Evolutionary conservation across 1,140 invertebrate genomes (phyloP).

Genomic region (Babylonia areolata): DNA sequence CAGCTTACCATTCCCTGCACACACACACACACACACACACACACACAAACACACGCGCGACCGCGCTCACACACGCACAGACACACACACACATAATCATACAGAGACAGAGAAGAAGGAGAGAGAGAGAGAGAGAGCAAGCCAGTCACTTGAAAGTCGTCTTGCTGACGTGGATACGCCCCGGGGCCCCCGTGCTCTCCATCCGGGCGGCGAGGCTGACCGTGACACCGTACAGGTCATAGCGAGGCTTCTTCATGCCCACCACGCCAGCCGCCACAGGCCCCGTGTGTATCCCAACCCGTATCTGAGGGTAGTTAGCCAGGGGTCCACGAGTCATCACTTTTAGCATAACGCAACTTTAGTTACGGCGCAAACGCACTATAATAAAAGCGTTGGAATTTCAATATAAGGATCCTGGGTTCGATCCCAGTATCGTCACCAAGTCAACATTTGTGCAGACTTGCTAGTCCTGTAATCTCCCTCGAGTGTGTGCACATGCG

Average conservation of each 20-base stretch:
- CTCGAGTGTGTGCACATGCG: too few relatives aligned
- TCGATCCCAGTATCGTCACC: too few relatives aligned
- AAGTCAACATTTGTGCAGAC: too few relatives aligned
- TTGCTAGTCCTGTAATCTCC: too few relatives aligned
- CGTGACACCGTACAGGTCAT: conserved; percentile 69
- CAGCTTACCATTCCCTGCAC: too few relatives aligned
- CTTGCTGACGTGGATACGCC: conserved; percentile 54
- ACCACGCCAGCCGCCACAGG: conserved; percentile 69
- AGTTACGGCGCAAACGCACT: too few relatives aligned
- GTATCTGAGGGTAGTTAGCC: conserved; percentile 79
- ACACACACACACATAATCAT: neutral
- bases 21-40: neutral
- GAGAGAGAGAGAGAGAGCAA: too few relatives aligned
- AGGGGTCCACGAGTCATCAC: too few relatives aligned
- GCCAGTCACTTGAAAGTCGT: conserved; percentile 60
- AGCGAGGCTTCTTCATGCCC: conserved; percentile 63
- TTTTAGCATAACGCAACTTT: too few relatives aligned
- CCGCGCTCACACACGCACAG: neutral
- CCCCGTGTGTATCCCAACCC: conserved; percentile 92
- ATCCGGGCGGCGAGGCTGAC: conserved; percentile 69
- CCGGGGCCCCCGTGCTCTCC: conserved; percentile 67
- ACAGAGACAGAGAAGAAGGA: too few relatives aligned
- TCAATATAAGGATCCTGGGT: too few relatives aligned
- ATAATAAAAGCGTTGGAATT: too few relatives aligned
- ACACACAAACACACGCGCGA: neutral